These are phyloP conservation scores for Agrilus planipennis DNA, from an alignment of 1,140 invertebrate genomes.

Conservation along the genomic window DNA sequence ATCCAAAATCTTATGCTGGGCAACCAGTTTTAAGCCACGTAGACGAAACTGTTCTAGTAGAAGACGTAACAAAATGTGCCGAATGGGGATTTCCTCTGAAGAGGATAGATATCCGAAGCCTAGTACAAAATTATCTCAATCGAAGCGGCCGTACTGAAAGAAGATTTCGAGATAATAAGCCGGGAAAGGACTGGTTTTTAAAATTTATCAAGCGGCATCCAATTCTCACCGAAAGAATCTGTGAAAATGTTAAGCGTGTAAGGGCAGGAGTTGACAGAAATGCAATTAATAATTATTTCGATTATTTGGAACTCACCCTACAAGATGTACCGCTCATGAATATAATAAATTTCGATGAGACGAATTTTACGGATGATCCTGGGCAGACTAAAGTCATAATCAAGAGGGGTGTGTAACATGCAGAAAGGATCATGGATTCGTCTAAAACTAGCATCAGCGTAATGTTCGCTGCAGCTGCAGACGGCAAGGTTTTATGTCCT, in stretches of 20 bases:
- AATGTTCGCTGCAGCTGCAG: slow-evolving; percentile 28
- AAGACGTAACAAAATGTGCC: neutral
- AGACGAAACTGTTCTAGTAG: neutral
- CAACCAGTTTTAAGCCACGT: neutral
- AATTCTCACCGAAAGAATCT: neutral
- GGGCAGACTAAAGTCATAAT: slow-evolving; percentile 22
- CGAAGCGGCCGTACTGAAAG: neutral
- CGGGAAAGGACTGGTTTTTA: neutral
- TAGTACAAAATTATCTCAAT: slow-evolving; percentile 3
- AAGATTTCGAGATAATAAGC: slow-evolving; percentile 1
- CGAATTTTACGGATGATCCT: slow-evolving; percentile 32
- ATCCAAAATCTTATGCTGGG: neutral
- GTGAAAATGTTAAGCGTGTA: neutral
- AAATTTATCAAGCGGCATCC: neutral
- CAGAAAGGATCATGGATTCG: slow-evolving; percentile 24
- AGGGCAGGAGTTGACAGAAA: neutral
- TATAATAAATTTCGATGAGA: slow-evolving; percentile 36
- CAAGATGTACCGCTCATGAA: slow-evolving; percentile 17
- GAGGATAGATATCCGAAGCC: neutral
- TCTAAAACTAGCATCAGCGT: slow-evolving; percentile 26
- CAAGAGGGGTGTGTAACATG: slow-evolving; percentile 27
- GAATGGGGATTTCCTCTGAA: slow-evolving; percentile 1
- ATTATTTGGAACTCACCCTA: neutral
- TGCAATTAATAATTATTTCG: neutral
- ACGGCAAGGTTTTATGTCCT: slow-evolving; percentile 22